Conservation (phyloP, 2,797 vertebrate species). For the Hephaestus fuliginosus region DNA sequence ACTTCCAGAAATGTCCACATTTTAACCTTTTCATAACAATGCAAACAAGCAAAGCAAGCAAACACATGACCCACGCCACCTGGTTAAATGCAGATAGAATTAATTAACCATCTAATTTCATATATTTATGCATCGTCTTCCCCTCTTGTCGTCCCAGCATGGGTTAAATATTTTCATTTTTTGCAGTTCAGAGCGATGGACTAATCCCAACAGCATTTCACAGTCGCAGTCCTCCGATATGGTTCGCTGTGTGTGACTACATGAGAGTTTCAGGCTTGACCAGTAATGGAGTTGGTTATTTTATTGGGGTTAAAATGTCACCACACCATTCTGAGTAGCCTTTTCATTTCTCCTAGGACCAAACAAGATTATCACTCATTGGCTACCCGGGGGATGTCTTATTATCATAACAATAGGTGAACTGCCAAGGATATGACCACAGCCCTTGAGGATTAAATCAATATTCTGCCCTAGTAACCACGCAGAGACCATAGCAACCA, state of each 20-base stretch:
- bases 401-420: constrained; percentile 82
- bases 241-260: constrained; percentile 27
- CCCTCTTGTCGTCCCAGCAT: background rate
- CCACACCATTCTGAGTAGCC: constrained; percentile 46
- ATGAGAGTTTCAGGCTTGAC: constrained; percentile 39
- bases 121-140: background rate
- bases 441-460: constrained; percentile 76
- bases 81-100: background rate
- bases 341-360: constrained; percentile 67
- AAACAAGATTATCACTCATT: constrained; percentile 75
- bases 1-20: constrained; percentile 38
- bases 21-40: constrained; percentile 31
- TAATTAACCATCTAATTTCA: background rate
- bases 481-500: constrained; percentile 71
- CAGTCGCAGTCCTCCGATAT: constrained; percentile 7
- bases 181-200: constrained; percentile 1
- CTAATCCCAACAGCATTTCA: constrained; percentile 25
- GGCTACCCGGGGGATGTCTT: constrained; percentile 59
- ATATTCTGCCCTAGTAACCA: constrained; percentile 75
- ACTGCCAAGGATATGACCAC: constrained; percentile 69
- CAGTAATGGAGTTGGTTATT: constrained; percentile 51
- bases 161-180: background rate
- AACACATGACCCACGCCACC: background rate
- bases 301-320: constrained; percentile 80
- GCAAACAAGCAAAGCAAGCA: constrained; percentile 14